Evolutionary conservation across 1,140 invertebrate species (phyloP).

Genomic region (Polypedilum pembai): DNA sequence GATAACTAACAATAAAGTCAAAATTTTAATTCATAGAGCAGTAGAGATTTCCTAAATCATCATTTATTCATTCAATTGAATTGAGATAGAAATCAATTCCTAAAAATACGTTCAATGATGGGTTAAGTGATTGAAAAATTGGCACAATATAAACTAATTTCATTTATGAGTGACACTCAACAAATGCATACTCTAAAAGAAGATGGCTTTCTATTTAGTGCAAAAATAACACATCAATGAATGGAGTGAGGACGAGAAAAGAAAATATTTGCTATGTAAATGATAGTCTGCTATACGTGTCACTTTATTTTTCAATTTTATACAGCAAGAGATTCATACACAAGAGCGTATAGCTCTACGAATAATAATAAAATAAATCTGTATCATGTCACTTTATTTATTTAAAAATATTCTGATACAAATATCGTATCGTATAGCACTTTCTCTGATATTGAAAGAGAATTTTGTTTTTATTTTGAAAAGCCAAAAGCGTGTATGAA

Average conservation of each 20-base stretch:
- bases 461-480: not conserved
- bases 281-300: constrained; percentile 4
- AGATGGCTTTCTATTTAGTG: too few relatives aligned
- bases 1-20: not conserved
- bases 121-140: not conserved
- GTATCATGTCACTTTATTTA: constrained; percentile 6
- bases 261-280: constrained; percentile 14
- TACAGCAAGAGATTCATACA: too few relatives aligned
- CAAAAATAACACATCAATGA: not conserved
- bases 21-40: not conserved
- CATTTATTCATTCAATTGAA: constrained; percentile 12
- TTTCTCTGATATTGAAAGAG: not conserved
- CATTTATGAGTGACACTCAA: constrained; percentile 11
- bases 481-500: too few relatives aligned
- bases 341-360: not conserved
- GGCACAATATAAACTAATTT: constrained; percentile 13
- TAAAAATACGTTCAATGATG: too few relatives aligned
- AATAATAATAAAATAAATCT: constrained; percentile 13
- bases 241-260: not conserved
- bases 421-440: too few relatives aligned
- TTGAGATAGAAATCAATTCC: too few relatives aligned
- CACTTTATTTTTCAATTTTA: not conserved
- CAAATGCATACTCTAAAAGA: not conserved
- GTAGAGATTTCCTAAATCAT: not conserved
- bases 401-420: not conserved